A percentile compares a stretch with the other conserved stretches of the same genome.
These are phyloP conservation scores for Callosobruchus maculatus DNA, from an alignment of 2,888 invertebrate species.

Conservation along the genomic window DNA sequence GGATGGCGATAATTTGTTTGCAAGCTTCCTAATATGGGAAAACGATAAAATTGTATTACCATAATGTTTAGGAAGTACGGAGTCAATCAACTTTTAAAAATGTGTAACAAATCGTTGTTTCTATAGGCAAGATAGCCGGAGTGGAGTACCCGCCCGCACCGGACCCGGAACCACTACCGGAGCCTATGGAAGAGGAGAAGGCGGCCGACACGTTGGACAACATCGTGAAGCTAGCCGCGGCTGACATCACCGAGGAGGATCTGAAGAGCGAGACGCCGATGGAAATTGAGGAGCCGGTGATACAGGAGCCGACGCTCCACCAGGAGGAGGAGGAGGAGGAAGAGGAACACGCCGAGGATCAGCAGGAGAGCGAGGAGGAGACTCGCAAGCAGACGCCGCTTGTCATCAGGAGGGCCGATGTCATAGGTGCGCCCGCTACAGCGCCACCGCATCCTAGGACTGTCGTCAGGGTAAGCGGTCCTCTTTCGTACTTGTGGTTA, in stretches of 20 bases:
- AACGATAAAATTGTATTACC: too few relatives aligned
- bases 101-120: not conserved
- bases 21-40: too few relatives aligned
- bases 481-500: too few relatives aligned
- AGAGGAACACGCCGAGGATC: slow-evolving; percentile 2
- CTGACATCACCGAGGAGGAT: slow-evolving; percentile 43
- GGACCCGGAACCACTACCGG: slow-evolving; percentile 36
- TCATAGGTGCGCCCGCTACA: slow-evolving; percentile 28
- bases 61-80: too few relatives aligned
- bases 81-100: too few relatives aligned
- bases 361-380: not conserved
- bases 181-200: slow-evolving; percentile 20
- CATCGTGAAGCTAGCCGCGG: slow-evolving; percentile 44
- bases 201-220: slow-evolving; percentile 33
- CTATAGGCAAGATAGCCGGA: slow-evolving; percentile 24
- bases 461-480: not conserved
- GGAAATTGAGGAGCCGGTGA: slow-evolving; percentile 12
- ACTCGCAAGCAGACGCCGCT: not conserved
- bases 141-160: slow-evolving; percentile 23
- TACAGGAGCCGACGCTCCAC: not conserved
- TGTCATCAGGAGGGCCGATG: slow-evolving; percentile 26
- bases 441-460: not conserved
- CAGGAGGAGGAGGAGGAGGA: slow-evolving; percentile 11
- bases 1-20: too few relatives aligned
- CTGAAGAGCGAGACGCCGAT: slow-evolving; percentile 23